Conservation (phyloP, 2,797 vertebrate genomes). For the Chelidonichthys spinosus region DNA sequence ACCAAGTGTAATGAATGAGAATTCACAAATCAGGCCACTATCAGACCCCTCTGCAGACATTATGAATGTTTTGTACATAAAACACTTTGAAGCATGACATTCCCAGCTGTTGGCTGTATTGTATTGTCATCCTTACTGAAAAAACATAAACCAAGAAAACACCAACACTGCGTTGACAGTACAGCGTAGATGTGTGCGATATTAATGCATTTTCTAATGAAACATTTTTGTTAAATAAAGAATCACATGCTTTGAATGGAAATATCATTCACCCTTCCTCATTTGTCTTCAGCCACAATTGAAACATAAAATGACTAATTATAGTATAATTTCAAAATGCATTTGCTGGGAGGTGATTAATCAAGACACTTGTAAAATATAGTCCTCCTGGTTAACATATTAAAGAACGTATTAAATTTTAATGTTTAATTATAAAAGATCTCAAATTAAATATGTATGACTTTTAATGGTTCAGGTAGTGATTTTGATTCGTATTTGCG, state of each 20-base stretch:
- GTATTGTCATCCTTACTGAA: background rate
- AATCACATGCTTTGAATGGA: constrained; percentile 34
- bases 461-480: constrained; percentile 71
- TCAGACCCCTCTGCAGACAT: constrained; percentile 9
- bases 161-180: background rate
- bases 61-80: constrained; percentile 32
- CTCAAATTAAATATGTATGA: constrained; percentile 80
- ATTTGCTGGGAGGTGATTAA: constrained; percentile 77
- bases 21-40: constrained; percentile 22
- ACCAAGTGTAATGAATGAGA: constrained; percentile 26
- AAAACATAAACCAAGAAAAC: background rate
- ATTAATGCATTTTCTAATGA: constrained; percentile 49
- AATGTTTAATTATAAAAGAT: constrained; percentile 84
- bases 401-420: constrained; percentile 80
- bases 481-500: constrained; percentile 58
- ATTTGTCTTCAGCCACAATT: constrained; percentile 47
- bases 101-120: background rate
- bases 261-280: constrained; percentile 26
- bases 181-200: constrained; percentile 31
- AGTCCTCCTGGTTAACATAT: constrained; percentile 79
- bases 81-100: constrained; percentile 25
- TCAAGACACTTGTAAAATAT: constrained; percentile 75
- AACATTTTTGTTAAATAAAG: constrained; percentile 54
- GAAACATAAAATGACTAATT: constrained; percentile 73
- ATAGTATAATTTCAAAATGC: constrained; percentile 71